Evolutionary conservation across 23 tunicate genomes (phyloP).

Genomic region (Corella eumyota): DNA sequence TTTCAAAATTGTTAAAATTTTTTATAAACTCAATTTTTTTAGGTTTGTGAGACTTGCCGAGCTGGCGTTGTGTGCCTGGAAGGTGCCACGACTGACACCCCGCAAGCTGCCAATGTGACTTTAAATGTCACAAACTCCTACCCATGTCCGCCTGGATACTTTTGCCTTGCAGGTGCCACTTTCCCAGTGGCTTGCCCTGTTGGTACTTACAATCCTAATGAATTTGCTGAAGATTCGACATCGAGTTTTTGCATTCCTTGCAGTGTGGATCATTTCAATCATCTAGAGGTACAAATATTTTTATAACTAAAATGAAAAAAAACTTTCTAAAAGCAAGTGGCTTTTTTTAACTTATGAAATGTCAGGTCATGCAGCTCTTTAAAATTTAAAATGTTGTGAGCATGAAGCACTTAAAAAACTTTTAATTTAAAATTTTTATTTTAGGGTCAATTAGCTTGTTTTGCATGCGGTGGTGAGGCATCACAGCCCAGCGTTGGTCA

Average conservation of each 20-base stretch:
- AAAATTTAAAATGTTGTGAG: too few relatives aligned
- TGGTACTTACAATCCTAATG: conserved; percentile 77
- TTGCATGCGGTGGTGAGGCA: conserved; percentile 90
- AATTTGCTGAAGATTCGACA: conserved; percentile 29
- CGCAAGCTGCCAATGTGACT: conserved; percentile 68
- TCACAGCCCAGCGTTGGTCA: conserved; percentile 74
- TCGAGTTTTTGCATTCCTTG: conserved; percentile 48
- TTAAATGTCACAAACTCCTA: conserved; percentile 66
- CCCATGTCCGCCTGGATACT: conserved; percentile 95
- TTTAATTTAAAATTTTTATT: too few relatives aligned
- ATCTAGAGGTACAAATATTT: conserved; percentile 23
- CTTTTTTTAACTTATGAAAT: background rate
- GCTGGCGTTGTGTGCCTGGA: conserved; percentile 85
- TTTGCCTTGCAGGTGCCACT: conserved; percentile 55
- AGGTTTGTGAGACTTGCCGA: conserved; percentile 66
- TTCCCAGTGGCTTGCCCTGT: conserved; percentile 77
- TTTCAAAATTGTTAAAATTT: background rate
- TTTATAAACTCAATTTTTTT: background rate
- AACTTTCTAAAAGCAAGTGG: too few relatives aligned
- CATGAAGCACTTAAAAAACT: too few relatives aligned
- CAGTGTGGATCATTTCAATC: conserved; percentile 56
- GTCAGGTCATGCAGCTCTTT: background rate
- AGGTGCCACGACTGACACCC: conserved; percentile 80
- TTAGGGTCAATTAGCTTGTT: conserved; percentile 86
- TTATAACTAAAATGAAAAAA: too few relatives aligned